These are phyloP conservation scores for Coptodon rendalli DNA, from an alignment of 2,113 vertebrate species.

Conservation along the genomic window DNA sequence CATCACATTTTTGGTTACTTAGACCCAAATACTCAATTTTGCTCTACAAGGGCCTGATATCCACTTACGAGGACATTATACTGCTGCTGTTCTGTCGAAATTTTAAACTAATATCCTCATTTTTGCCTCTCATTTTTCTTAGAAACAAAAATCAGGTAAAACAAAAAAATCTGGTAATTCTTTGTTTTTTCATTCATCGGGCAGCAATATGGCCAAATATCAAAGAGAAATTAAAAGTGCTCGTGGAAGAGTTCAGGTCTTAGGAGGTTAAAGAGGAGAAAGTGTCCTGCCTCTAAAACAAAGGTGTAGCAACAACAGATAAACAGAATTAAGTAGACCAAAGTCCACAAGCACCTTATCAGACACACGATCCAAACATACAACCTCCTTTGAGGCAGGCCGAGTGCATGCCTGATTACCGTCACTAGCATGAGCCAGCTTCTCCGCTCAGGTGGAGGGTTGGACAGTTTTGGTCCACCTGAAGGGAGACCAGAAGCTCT, in stretches of 20 bases:
- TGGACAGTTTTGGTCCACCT: background rate
- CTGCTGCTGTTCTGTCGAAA: accelerated
- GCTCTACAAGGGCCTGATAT: background rate
- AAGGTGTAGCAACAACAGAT: background rate
- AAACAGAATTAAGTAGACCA: background rate
- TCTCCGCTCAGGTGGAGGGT: background rate
- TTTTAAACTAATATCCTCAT: background rate
- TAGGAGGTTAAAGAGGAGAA: accelerated
- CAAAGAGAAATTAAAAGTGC: background rate
- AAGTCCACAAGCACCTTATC: background rate
- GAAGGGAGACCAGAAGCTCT: background rate
- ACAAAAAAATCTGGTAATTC: accelerated
- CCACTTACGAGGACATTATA: background rate
- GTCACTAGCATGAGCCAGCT: background rate
- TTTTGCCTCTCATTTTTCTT: accelerated
- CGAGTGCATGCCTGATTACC: accelerated
- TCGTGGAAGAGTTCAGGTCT: accelerated
- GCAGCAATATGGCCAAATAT: background rate
- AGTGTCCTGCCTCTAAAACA: background rate
- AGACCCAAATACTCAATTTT: background rate
- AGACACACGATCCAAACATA: background rate
- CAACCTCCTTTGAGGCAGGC: background rate
- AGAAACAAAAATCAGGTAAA: background rate
- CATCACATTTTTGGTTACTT: background rate
- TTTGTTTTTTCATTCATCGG: background rate